Conservation (phyloP, 1,140 invertebrate genomes). For the Idris sp. region DNA sequence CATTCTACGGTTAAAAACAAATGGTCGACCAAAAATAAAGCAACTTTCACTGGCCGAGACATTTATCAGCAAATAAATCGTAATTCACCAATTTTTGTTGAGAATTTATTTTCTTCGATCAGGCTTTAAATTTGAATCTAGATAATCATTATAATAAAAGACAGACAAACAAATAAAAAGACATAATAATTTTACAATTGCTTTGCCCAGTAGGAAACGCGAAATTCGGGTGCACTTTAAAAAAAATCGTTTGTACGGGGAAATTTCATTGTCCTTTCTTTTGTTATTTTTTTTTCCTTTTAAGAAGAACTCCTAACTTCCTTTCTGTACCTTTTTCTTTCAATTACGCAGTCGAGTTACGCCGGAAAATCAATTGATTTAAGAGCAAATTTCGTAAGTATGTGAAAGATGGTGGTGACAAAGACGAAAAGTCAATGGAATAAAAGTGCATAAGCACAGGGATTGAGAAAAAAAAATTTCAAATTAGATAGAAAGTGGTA, state of each 20-base stretch:
- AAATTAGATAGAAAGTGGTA: no score
- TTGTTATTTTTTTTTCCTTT: no score
- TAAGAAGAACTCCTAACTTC: no score
- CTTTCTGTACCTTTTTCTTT: slow-evolving; percentile 29
- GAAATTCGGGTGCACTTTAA: no score
- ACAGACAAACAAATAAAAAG: no score
- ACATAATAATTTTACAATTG: no score
- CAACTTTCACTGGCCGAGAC: slow-evolving; percentile 16
- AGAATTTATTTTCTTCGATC: not conserved
- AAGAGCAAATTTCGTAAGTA: slow-evolving; percentile 15
- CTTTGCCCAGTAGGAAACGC: no score
- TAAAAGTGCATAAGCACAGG: slow-evolving; percentile 28
- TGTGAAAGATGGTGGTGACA: slow-evolving; percentile 27
- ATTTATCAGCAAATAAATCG: slow-evolving; percentile 46
- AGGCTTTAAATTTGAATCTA: no score
- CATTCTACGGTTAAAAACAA: slow-evolving; percentile 39
- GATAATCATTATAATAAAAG: no score
- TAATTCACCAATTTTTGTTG: slow-evolving; percentile 11
- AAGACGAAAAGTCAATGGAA: slow-evolving; percentile 32
- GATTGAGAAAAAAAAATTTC: no score
- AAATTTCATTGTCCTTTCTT: slow-evolving; percentile 20
- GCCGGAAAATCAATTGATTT: slow-evolving; percentile 51
- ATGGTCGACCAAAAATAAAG: slow-evolving; percentile 47
- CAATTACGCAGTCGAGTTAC: slow-evolving; percentile 50
- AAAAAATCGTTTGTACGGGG: not conserved